phyloP scores from a whole-genome alignment of 2,113 vertebrate genomes.

The Macrotus californicus region DNA sequence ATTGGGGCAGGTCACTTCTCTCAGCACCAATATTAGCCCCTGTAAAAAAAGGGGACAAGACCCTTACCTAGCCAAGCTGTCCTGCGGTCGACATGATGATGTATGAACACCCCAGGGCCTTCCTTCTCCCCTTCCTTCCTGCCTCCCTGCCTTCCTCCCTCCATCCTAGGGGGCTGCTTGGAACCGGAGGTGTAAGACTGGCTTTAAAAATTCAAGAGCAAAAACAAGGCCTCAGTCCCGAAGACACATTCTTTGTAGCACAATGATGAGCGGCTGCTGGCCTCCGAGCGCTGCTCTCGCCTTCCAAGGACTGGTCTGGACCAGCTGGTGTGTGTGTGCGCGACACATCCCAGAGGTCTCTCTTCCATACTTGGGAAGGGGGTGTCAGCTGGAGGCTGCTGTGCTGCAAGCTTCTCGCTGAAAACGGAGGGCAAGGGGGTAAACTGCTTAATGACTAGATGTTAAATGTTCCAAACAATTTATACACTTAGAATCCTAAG shows the following conservation, averaged over 20 bases:
- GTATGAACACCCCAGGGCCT: not conserved
- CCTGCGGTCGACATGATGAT: not conserved
- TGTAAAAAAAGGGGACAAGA: not conserved
- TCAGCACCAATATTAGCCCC: not conserved
- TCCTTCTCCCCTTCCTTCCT: not conserved
- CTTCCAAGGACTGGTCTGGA: constrained; percentile 37
- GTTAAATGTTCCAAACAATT: constrained; percentile 82
- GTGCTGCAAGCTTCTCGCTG: constrained; percentile 57
- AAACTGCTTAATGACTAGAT: constrained; percentile 78
- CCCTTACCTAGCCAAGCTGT: not conserved
- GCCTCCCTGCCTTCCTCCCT: not conserved
- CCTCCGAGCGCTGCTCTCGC: not conserved
- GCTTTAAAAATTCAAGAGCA: not conserved
- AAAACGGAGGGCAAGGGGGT: constrained; percentile 66
- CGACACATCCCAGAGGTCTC: constrained; percentile 8
- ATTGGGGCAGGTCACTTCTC: not conserved
- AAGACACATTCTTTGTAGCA: not conserved
- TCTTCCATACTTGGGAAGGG: constrained; percentile 60
- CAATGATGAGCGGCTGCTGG: constrained; percentile 48
- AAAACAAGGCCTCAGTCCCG: not conserved
- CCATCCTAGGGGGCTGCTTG: not conserved
- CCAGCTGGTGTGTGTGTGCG: constrained; percentile 36
- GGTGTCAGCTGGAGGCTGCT: constrained; percentile 61
- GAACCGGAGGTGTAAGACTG: constrained; percentile 39
- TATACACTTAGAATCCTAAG: constrained; percentile 79